These are phyloP conservation scores for Embiotoca jacksoni DNA, from an alignment of 2,113 vertebrate species.

Conservation along the genomic window DNA sequence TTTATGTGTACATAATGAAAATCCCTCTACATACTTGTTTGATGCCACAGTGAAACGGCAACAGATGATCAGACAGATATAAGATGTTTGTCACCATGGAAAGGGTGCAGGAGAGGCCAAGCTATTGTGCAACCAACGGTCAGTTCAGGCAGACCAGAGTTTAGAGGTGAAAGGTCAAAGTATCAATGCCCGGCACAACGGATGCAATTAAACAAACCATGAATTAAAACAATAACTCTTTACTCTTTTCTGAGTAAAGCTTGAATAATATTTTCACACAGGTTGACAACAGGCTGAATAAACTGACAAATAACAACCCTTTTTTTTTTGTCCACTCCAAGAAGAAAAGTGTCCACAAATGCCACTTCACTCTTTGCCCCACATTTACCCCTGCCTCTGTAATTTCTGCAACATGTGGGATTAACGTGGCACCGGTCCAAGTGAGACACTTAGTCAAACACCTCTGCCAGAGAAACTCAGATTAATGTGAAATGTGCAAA, in stretches of 20 bases:
- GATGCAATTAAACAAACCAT: constrained; percentile 22
- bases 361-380: constrained; percentile 20
- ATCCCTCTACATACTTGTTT: background rate
- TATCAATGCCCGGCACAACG: constrained; percentile 27
- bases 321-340: background rate
- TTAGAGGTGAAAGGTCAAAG: constrained; percentile 49
- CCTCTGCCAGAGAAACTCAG: constrained; percentile 58
- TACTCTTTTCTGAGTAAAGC: too few relatives aligned
- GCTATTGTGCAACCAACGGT: constrained; percentile 55
- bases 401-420: constrained; percentile 54
- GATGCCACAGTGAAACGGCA: constrained; percentile 1
- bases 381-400: constrained; percentile 2
- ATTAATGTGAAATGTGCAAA: constrained; percentile 57
- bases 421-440: constrained; percentile 49
- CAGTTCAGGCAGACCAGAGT: constrained; percentile 47
- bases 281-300: too few relatives aligned
- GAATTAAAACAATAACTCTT: constrained; percentile 15
- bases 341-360: background rate
- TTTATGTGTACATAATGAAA: background rate
- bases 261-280: background rate
- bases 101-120: constrained; percentile 6
- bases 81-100: constrained; percentile 38
- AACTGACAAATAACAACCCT: background rate
- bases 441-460: constrained; percentile 46
- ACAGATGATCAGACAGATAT: constrained; percentile 32